Conservation (phyloP, 2,113 vertebrate genomes). For the Notarius quadriscutis region DNA sequence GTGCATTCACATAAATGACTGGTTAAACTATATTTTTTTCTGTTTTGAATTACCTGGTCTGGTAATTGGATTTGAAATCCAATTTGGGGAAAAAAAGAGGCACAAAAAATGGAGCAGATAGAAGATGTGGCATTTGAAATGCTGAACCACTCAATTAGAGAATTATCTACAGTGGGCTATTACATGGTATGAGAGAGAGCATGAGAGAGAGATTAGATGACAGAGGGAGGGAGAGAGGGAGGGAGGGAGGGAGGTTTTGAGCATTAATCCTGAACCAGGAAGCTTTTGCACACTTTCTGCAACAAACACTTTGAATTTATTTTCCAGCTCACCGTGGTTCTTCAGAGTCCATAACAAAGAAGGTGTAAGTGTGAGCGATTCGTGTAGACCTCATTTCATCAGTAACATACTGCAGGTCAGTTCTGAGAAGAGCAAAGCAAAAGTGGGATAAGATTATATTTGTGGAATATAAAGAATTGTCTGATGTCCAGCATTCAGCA, state of each 20-base stretch:
- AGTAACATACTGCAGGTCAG: background rate
- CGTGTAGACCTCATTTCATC: background rate
- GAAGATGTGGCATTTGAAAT: slow-evolving; percentile 56
- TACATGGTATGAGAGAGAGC: slow-evolving; percentile 45
- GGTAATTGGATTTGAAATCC: slow-evolving; percentile 71
- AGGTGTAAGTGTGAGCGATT: background rate
- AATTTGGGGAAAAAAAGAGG: slow-evolving; percentile 61
- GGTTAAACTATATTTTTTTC: slow-evolving; percentile 40
- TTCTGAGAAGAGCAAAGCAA: background rate
- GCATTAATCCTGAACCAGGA: slow-evolving; percentile 18
- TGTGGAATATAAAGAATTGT: background rate
- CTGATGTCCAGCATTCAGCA: background rate
- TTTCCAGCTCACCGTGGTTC: background rate
- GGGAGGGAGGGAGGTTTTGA: slow-evolving; percentile 16
- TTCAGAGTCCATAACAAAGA: slow-evolving; percentile 5
- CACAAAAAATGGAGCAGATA: slow-evolving; percentile 52
- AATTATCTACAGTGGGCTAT: slow-evolving; percentile 64
- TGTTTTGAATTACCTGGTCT: slow-evolving; percentile 61
- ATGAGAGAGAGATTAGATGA: slow-evolving; percentile 4
- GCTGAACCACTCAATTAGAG: slow-evolving; percentile 55
- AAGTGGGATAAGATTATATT: background rate
- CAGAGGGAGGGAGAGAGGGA: background rate
- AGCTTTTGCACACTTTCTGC: slow-evolving; percentile 27
- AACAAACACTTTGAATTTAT: slow-evolving; percentile 31
- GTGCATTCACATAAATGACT: slow-evolving; percentile 61